Base-by-base conservation (phyloP, 2,888 invertebrate genomes). In the Zygogramma bicolorata region DNA sequence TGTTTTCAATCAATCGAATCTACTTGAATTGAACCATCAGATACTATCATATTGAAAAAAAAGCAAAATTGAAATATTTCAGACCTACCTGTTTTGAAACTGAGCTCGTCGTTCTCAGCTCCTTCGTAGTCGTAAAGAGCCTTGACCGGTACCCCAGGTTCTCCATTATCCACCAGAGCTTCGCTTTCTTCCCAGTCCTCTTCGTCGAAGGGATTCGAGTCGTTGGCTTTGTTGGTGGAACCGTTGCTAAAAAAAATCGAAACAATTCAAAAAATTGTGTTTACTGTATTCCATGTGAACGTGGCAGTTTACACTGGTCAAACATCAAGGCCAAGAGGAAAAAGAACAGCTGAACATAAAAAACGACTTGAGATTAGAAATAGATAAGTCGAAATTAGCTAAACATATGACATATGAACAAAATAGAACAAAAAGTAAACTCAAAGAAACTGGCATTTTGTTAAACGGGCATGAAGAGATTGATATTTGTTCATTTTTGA, bases 61-160 rank as follows among this genome's bases (percentile, higher is more conserved):
- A n/a, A 1, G 53, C 10, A 10, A 53, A 5, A 49, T 10, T 5
- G n/a, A 53, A 53, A 53, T n/a, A 53, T 83, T n/a, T n/a, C n/a
- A n/a, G n/a, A n/a, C n/a, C n/a, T 85, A 97, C 98, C 98, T 91
- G 95, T 95, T 88, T 97, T 93, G 88, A 99, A 98, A 88, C 94
- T 95, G 67, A 99, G 92, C 88, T 99, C 99, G 88, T 99, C 99
- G 82, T 95, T 96, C 90, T 99, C 99, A 1, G 97, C 97, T 77
- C 97, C 98, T 78, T 95, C 96, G 85, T 99, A 99, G 88, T 98
- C 97, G 87, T 98, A 99, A 38, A 99, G 89, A 53, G 98, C 99
- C 82, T 95, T 92, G 61, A 98, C 98, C 38, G 97, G 96, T 82
- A 97, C 94, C 57, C 97, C 97, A 13, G 97, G 96, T 88, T 97